A percentile compares a stretch with the other conserved stretches of the same genome.
phyloP scores from a whole-genome alignment of 2,797 vertebrate genomes.

The Hapalemur alaotrensis region DNA sequence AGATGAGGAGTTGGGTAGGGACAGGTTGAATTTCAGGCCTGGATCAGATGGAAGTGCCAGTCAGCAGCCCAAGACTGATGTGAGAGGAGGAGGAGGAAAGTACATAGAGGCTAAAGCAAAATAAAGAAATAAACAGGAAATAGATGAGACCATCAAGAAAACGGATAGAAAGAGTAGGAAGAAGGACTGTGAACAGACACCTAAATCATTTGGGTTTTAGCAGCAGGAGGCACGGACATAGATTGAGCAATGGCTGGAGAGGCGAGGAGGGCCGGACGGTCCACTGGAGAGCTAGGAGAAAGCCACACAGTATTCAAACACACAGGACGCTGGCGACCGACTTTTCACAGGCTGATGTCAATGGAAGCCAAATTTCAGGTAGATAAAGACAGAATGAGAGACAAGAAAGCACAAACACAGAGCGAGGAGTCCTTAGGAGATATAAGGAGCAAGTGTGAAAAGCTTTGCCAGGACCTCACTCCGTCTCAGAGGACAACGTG shows the following conservation, averaged over 20 bases:
- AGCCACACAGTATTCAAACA: fast-evolving
- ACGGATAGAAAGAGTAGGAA: background rate
- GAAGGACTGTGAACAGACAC: background rate
- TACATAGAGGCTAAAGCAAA: background rate
- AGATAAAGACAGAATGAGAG: background rate
- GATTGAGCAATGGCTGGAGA: too few relatives aligned
- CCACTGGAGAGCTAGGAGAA: background rate
- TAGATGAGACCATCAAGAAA: background rate
- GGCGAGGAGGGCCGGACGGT: background rate
- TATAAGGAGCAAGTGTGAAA: background rate
- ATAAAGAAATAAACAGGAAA: background rate
- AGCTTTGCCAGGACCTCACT: background rate
- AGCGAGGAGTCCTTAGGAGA: background rate
- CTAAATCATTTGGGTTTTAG: background rate
- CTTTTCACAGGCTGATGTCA: background rate
- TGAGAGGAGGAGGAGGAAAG: background rate
- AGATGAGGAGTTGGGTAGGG: background rate
- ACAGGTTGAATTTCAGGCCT: background rate
- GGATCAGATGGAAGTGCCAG: background rate
- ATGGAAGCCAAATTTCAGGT: background rate
- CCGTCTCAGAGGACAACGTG: background rate
- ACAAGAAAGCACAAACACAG: background rate
- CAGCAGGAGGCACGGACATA: background rate
- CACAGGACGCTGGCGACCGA: background rate
- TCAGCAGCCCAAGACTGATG: background rate